Conservation (phyloP, 2,888 invertebrate species). For the Tenthredo amoena region DNA sequence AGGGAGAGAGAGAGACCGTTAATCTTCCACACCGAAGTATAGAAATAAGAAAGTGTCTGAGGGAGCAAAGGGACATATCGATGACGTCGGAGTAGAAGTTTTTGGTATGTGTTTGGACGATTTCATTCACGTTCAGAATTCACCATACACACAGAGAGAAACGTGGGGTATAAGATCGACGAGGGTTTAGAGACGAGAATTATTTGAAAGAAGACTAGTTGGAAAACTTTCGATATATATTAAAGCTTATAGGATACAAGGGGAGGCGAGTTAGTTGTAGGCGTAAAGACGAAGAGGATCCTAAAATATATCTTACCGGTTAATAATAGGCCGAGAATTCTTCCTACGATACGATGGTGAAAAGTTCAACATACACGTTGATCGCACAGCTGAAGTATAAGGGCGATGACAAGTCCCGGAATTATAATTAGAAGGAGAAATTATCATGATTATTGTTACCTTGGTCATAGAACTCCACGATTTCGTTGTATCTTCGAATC, state of each 20-base stretch:
- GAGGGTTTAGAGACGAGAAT: neutral
- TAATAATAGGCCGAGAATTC: conserved; percentile 20
- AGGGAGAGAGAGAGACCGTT: neutral
- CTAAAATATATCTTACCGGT: conserved; percentile 27
- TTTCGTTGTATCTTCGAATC: no score
- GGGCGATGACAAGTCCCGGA: neutral
- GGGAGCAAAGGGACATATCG: neutral
- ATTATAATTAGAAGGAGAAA: neutral
- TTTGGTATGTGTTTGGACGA: neutral
- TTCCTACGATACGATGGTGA: neutral
- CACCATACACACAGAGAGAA: neutral
- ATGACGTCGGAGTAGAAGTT: neutral
- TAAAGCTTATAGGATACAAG: neutral
- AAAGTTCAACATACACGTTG: neutral
- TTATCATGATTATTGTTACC: neutral
- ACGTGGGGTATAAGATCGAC: neutral
- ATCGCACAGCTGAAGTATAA: neutral
- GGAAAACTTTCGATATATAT: neutral
- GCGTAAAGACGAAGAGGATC: conserved; percentile 10
- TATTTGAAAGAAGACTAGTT: neutral
- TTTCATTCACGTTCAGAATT: neutral
- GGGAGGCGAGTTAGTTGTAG: conserved; percentile 20
- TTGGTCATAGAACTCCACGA: no score
- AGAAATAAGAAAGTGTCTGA: neutral
- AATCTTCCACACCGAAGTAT: neutral